Base-by-base conservation (phyloP, 2,113 vertebrate genomes). In the Orycteropus afer region DNA sequence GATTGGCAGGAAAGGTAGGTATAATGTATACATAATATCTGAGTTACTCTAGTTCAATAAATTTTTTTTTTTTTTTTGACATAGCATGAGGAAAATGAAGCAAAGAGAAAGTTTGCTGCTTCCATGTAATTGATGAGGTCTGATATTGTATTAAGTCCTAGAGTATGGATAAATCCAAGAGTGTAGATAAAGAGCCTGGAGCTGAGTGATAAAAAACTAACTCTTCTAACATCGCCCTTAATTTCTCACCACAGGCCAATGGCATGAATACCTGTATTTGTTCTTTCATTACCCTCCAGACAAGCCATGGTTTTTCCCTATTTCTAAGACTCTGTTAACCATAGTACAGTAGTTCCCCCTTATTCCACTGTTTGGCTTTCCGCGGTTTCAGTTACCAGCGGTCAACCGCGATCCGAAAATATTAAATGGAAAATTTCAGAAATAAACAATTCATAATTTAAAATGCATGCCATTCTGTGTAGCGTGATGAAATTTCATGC, bases 51-150 rank as follows among this genome's bases (percentile, higher is more conserved):
- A 45, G 27, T 85, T 87, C 0, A 29, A 10, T 80, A 45, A 45
- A 40, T 90, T 18, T 86, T 79, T 96, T 93, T 74, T 92, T 90
- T 18, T 86, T 79, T 96, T 93, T 74, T 92, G 73, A 51, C 12
- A 23, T 63, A 73, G 34, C 22, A 45, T 86, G n/a, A 88, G 34
- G n/a, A 51, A 90, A 86, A 55, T 88, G 40, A 86, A 93, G 78
- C 73, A 93, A 40, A 87, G 61, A 91, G 49, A 73, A 88, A 37
- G 47, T 82, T 95, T 89, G 25, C 55, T 79, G 23, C 25, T 81
- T 49, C 27, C 45, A 47, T 53, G 13, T 94, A 79, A 59, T 80
- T 79, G 65, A 74, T 67, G 67, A 63, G 91, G 20, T 93, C n/a
- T 96, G n/a, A 40, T 79, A 49, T 76, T 92, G 42, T 77, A n/a